Conservation (phyloP, 2,888 invertebrate genomes). For the Zaprionus lineosus region DNA sequence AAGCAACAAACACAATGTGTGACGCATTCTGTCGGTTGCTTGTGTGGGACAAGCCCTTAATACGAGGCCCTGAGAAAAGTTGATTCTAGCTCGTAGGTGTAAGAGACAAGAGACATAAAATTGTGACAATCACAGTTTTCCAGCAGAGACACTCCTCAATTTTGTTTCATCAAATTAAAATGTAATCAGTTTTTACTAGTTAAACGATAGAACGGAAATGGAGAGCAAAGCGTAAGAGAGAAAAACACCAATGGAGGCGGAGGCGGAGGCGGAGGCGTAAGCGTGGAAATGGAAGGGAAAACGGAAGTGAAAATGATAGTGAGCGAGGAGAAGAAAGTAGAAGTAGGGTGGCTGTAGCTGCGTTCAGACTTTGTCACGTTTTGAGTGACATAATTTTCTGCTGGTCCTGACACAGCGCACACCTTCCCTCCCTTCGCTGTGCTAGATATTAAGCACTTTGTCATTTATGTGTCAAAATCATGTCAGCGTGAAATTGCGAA, state of each 20-base stretch:
- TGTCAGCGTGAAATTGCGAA: conserved; percentile 54
- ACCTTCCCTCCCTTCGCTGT: neutral
- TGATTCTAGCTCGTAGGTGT: conserved; percentile 19
- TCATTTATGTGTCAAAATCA: conserved; percentile 70
- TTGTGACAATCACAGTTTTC: neutral
- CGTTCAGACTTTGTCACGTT: conserved; percentile 21
- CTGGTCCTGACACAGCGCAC: conserved; percentile 19
- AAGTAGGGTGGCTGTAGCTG: conserved; percentile 1
- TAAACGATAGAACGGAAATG: neutral
- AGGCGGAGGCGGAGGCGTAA: too few species aligned
- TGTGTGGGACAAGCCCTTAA: conserved; percentile 33
- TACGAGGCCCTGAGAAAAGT: conserved; percentile 24
- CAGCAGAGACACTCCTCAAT: neutral
- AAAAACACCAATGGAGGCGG: too few species aligned
- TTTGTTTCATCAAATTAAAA: conserved; percentile 35
- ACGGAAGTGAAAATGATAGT: too few species aligned
- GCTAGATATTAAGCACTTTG: conserved; percentile 67
- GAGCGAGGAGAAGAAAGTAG: too few species aligned
- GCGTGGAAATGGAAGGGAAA: too few species aligned
- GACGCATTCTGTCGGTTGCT: too few species aligned
- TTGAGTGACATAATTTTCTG: conserved; percentile 33
- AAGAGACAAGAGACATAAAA: neutral
- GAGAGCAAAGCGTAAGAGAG: neutral
- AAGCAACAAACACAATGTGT: too few species aligned
- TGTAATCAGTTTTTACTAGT: conserved; percentile 20